Conservation (phyloP, 2,113 vertebrate species). For the Megaleporinus macrocephalus region DNA sequence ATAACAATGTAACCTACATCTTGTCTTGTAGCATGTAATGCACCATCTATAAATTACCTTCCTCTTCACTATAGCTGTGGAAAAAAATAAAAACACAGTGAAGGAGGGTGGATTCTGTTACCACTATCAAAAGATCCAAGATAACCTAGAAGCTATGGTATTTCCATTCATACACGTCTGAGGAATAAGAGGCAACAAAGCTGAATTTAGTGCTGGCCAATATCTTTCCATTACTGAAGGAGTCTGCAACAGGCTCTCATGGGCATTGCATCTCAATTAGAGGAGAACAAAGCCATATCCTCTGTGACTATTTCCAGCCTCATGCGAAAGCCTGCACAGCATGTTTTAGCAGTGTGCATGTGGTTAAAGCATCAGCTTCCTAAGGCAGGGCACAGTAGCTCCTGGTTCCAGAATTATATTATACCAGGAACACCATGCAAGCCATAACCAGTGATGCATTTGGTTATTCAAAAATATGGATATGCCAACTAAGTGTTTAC, state of each 20-base stretch:
- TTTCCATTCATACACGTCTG: neutral
- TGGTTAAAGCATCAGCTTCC: neutral
- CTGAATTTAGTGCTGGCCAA: conserved; percentile 45
- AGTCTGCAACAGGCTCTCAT: conserved; percentile 18
- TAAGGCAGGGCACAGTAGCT: no score
- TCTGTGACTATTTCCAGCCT: conserved; percentile 16
- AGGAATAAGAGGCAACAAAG: conserved; percentile 21
- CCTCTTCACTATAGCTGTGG: neutral
- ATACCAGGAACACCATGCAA: no score
- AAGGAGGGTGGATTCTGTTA: neutral
- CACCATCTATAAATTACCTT: conserved; percentile 14
- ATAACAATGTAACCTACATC: neutral
- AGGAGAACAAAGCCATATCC: conserved; percentile 36
- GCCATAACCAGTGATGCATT: no score
- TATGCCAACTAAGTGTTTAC: no score
- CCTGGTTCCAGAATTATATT: no score
- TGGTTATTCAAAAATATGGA: no score
- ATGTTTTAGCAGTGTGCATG: neutral
- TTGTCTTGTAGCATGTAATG: neutral
- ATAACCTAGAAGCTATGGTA: neutral
- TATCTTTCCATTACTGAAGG: conserved; percentile 42
- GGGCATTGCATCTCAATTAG: conserved; percentile 52
- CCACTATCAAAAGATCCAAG: neutral
- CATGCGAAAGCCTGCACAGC: neutral
- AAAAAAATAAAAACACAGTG: neutral